phyloP scores from a whole-genome alignment of 2,888 invertebrate species.

The Periphyllus acericola region DNA sequence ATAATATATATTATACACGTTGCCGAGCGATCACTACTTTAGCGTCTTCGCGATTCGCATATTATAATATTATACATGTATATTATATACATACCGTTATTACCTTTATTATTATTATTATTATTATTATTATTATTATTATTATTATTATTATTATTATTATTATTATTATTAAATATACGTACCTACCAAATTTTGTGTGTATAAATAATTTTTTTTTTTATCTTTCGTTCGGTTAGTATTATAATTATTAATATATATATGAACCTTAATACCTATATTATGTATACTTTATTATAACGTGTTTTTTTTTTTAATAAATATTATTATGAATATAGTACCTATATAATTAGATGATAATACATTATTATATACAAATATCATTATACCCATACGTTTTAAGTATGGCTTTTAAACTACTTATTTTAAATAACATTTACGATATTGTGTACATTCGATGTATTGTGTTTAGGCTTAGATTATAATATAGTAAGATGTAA shows the following conservation, averaged over 20 bases:
- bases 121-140: too few relatives aligned
- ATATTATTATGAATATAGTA: too few relatives aligned
- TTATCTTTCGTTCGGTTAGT: background rate
- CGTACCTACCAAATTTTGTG: constrained; percentile 1
- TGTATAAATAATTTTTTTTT: background rate
- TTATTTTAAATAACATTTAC: constrained; percentile 24
- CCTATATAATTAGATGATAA: too few relatives aligned
- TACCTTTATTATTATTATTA: background rate
- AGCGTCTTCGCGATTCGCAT: background rate
- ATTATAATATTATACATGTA: background rate
- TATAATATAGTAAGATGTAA: background rate
- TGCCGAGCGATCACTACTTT: too few relatives aligned
- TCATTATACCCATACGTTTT: background rate
- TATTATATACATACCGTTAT: background rate
- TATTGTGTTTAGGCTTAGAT: constrained; percentile 7
- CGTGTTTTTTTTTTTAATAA: background rate
- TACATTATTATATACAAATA: background rate
- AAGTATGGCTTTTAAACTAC: constrained; percentile 31
- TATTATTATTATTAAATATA: background rate
- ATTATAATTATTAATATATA: background rate
- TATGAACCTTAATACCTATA: background rate
- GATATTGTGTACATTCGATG: constrained; percentile 15
- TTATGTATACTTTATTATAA: background rate
- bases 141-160: too few relatives aligned
- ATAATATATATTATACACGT: too few relatives aligned